Base-by-base conservation (phyloP, 2,113 vertebrate species). In the Osmerus mordax region DNA sequence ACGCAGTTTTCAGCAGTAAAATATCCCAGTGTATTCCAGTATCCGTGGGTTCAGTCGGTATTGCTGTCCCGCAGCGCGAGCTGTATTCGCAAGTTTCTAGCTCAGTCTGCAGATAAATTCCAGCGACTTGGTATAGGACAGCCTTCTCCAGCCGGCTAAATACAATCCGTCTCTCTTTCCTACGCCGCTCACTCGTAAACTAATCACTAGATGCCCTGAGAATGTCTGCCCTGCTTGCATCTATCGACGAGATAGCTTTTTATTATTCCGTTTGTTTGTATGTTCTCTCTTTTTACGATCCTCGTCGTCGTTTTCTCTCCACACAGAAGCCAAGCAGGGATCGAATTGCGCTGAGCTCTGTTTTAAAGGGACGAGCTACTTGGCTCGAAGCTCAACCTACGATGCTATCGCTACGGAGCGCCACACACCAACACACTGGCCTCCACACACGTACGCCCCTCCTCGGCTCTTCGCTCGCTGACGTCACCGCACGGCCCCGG, bases 321-420 rank as follows among this genome's bases (percentile, higher is more conserved):
- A 7, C 47, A 54, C 60, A 71, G 60, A 53, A 58, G 12, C 68
- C 70, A 69, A 75, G 66, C 78, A 47, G 62, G 74, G 89, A 84
- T 91, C 88, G 77, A 28, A 13, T 85, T 83, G 84, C 85, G 78
- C 83, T 78, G 78, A 75, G 81, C 84, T 79, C 71, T 41, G 71
- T 84, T 92, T 93, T 92, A 92, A 93, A 93, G 88, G 87, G 88
- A 87, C 87, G 84, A 69, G 79, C 74, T 41, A 78, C 71, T 82
- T 66, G 61, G 36, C 60, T 69, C 64, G 16, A 41, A n/a, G 60
- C 41, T 47, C 60, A 41, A 55, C 65, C 52, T 32, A 64, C 36
- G 63, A 62, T 67, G 71, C 60, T 21, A 15, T 73, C 66, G 19
- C 59, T 52, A 14, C 47, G 16, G 62, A 58, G 32, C 32, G 14